Percentiles rank a stretch among this genome's conserved stretches.
phyloP scores from a whole-genome alignment of 2,888 invertebrate genomes.

The Drosophila meridiana region DNA sequence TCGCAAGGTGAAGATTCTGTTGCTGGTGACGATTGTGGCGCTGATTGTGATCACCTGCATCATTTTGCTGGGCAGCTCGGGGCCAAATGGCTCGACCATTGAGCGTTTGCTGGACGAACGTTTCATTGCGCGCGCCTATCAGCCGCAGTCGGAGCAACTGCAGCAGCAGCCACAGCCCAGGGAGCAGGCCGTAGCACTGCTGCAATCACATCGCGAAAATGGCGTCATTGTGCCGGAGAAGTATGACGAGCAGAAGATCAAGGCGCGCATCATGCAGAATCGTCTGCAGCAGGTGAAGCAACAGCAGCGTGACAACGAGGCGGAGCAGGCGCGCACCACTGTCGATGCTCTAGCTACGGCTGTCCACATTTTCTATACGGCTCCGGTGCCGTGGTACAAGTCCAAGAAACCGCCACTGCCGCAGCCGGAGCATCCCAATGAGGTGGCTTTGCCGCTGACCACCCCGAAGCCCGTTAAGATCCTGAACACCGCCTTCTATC shows the following conservation, averaged over 20 bases:
- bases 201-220: slow-evolving; percentile 73
- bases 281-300: slow-evolving; percentile 82
- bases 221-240: slow-evolving; percentile 84
- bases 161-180: slow-evolving; percentile 44
- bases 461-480: slow-evolving; percentile 72
- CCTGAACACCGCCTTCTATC: slow-evolving; percentile 84
- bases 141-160: slow-evolving; percentile 47
- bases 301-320: slow-evolving; percentile 67
- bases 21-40: slow-evolving; percentile 80
- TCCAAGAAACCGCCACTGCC: slow-evolving; percentile 76
- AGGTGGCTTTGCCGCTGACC: slow-evolving; percentile 53
- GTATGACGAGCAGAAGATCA: slow-evolving; percentile 84
- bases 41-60: slow-evolving; percentile 81
- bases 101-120: slow-evolving; percentile 80
- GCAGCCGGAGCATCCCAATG: slow-evolving; percentile 60
- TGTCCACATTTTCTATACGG: slow-evolving; percentile 84
- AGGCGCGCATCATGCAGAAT: slow-evolving; percentile 83
- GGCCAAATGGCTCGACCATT: slow-evolving; percentile 65
- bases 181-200: slow-evolving; percentile 49
- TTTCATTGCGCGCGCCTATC: slow-evolving; percentile 79
- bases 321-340: slow-evolving; percentile 74
- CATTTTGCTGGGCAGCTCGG: slow-evolving; percentile 78
- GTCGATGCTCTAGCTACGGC: slow-evolving; percentile 78
- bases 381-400: slow-evolving; percentile 84
- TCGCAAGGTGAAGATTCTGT: slow-evolving; percentile 82